These are phyloP conservation scores for Crenichthys baileyi DNA, from an alignment of 2,797 vertebrate genomes.

Conservation along the genomic window DNA sequence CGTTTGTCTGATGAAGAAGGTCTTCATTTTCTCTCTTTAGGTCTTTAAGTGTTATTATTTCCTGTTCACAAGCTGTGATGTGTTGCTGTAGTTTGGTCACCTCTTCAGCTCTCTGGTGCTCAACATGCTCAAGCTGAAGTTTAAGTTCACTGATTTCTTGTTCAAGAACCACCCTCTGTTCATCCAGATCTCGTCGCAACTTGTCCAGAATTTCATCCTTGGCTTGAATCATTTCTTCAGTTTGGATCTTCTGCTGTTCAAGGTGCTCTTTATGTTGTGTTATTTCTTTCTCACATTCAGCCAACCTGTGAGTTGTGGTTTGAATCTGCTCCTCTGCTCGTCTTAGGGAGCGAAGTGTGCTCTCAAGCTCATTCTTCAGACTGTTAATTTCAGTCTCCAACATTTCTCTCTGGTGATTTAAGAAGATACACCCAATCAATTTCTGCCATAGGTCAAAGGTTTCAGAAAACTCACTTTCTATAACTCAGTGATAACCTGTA, in stretches of 20 bases:
- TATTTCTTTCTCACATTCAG: constrained; percentile 61
- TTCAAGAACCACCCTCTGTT: constrained; percentile 52
- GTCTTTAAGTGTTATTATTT: constrained; percentile 61
- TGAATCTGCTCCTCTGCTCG: constrained; percentile 76
- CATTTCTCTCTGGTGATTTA: constrained; percentile 57
- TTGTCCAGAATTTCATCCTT: constrained; percentile 51
- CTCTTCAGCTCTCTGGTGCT: constrained; percentile 57
- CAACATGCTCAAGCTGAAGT: constrained; percentile 51
- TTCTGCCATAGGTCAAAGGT: neutral
- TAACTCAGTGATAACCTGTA: neutral
- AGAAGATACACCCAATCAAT: constrained; percentile 5
- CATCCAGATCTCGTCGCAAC: constrained; percentile 46
- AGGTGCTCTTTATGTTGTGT: constrained; percentile 69
- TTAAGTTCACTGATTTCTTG: constrained; percentile 58
- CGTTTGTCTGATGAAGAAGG: constrained; percentile 38
- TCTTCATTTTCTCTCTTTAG: constrained; percentile 51
- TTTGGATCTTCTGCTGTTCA: constrained; percentile 44
- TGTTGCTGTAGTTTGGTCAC: constrained; percentile 47
- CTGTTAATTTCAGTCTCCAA: constrained; percentile 54
- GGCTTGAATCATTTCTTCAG: constrained; percentile 40
- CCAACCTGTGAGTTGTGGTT: constrained; percentile 67
- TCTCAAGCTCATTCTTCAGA: constrained; percentile 75
- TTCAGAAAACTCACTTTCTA: neutral
- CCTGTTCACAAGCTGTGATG: constrained; percentile 55
- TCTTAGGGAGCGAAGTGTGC: constrained; percentile 66